Conservation (phyloP, 2,888 invertebrate species). For the Brachyopa scutellaris region DNA sequence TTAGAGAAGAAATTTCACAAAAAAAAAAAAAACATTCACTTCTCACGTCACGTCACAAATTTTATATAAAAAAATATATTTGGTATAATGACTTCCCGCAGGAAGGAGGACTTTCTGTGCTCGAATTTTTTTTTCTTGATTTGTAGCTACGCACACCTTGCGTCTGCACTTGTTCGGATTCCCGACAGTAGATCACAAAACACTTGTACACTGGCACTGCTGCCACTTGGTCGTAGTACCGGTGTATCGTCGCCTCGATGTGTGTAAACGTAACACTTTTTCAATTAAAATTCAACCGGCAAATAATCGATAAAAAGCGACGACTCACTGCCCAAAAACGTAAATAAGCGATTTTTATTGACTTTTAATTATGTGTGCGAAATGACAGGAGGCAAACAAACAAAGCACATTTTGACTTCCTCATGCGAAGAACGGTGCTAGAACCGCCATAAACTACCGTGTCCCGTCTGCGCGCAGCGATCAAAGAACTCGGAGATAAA, state of each 20-base stretch:
- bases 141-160: no score
- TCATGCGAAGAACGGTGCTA: background rate
- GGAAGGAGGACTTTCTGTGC: no score
- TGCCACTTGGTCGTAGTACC: constrained; percentile 12
- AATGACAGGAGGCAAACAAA: constrained; percentile 53
- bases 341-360: constrained; percentile 49
- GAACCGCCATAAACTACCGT: background rate
- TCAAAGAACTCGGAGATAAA: background rate
- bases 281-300: constrained; percentile 67
- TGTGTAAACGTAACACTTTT: constrained; percentile 38
- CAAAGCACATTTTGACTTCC: constrained; percentile 27
- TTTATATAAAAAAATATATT: constrained; percentile 14
- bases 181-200: constrained; percentile 54
- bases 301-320: constrained; percentile 47
- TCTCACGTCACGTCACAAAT: no score
- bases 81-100: no score
- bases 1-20: constrained; percentile 20
- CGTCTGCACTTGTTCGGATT: constrained; percentile 61
- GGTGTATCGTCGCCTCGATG: background rate
- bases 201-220: constrained; percentile 52
- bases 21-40: constrained; percentile 46
- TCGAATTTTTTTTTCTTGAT: no score
- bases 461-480: background rate
- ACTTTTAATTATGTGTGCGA: constrained; percentile 57
- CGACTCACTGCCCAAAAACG: constrained; percentile 42